Evolutionary conservation across 2,113 vertebrate species (phyloP).

Genomic region (Notothenia rossii): DNA sequence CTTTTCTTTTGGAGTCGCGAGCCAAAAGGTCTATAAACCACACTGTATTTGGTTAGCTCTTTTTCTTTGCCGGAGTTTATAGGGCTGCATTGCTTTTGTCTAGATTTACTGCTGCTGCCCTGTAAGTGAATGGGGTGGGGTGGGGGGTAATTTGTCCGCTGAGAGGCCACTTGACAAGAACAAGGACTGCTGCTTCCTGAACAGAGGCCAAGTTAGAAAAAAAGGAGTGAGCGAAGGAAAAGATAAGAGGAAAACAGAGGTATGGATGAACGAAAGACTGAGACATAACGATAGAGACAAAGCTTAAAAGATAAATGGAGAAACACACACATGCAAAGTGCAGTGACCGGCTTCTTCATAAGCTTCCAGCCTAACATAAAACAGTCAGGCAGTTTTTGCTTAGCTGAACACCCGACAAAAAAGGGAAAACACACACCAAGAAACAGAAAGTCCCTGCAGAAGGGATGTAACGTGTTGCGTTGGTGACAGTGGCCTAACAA

Average conservation of each 20-base stretch:
- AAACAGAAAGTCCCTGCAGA: conserved; percentile 46
- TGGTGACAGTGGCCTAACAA: conserved; percentile 78
- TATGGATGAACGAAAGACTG: conserved; percentile 25
- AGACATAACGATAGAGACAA: conserved; percentile 15
- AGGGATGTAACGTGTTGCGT: conserved; percentile 71
- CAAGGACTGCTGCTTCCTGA: conserved; percentile 54
- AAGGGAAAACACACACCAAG: conserved; percentile 28
- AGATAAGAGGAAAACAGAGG: conserved; percentile 32
- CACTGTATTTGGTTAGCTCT: conserved; percentile 65
- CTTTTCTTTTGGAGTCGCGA: conserved; percentile 49
- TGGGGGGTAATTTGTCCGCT: conserved; percentile 30
- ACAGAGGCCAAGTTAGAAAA: conserved; percentile 24
- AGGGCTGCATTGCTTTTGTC: conserved; percentile 62
- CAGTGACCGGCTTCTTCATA: conserved; percentile 32
- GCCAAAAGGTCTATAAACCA: conserved; percentile 59
- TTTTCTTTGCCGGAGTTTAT: conserved; percentile 56
- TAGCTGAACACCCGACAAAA: conserved; percentile 9
- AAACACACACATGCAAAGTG: conserved; percentile 12
- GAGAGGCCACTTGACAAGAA: conserved; percentile 64
- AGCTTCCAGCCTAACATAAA: conserved; percentile 55
- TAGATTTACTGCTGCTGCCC: conserved; percentile 57
- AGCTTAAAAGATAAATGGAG: conserved; percentile 24
- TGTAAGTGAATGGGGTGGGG: conserved; percentile 42
- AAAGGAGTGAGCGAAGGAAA: neutral
- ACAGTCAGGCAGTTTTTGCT: conserved; percentile 53